A percentile compares a stretch with the other conserved stretches of the same genome.
These are phyloP conservation scores for Drosophila bifasciata DNA, from an alignment of 1,140 invertebrate species.

Conservation along the genomic window DNA sequence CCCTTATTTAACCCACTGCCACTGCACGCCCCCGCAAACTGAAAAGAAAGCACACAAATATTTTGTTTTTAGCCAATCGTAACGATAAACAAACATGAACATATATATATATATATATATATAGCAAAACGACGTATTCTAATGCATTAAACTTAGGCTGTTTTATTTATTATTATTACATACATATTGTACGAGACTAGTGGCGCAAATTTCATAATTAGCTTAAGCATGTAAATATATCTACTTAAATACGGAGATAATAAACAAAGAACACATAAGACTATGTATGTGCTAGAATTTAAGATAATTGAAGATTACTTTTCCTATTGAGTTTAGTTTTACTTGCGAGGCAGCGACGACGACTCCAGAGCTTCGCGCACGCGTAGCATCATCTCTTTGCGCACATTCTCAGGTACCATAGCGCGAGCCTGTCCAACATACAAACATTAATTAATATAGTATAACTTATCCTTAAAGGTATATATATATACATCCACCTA, in stretches of 20 bases:
- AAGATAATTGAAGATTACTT: too few relatives aligned
- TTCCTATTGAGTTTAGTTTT: too few relatives aligned
- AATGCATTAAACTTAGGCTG: conserved; percentile 51
- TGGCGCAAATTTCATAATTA: conserved; percentile 62
- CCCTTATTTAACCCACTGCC: conserved; percentile 40
- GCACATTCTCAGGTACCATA: conserved; percentile 94
- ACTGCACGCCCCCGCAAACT: conserved; percentile 5
- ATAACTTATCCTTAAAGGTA: too few relatives aligned
- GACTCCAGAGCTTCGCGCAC: conserved; percentile 41
- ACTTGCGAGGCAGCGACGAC: background rate
- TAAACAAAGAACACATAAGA: conserved; percentile 50
- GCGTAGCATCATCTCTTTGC: conserved; percentile 92
- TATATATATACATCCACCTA: too few relatives aligned
- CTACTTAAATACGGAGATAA: conserved; percentile 56
- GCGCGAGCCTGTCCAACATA: conserved; percentile 87
- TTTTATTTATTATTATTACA: conserved; percentile 82
- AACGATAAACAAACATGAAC: conserved; percentile 39
- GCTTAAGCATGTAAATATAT: conserved; percentile 56
- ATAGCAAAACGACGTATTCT: conserved; percentile 40
- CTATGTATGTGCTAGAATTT: conserved; percentile 54
- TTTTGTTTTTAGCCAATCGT: conserved; percentile 70
- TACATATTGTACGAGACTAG: conserved; percentile 52
- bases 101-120: too few relatives aligned
- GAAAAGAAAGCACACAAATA: conserved; percentile 25
- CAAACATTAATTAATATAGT: background rate